Evolutionary conservation across 2,888 invertebrate genomes (phyloP), one percentile per base, ranked within the genome.

Genomic region (Rhorus exstirpatorius): DNA sequence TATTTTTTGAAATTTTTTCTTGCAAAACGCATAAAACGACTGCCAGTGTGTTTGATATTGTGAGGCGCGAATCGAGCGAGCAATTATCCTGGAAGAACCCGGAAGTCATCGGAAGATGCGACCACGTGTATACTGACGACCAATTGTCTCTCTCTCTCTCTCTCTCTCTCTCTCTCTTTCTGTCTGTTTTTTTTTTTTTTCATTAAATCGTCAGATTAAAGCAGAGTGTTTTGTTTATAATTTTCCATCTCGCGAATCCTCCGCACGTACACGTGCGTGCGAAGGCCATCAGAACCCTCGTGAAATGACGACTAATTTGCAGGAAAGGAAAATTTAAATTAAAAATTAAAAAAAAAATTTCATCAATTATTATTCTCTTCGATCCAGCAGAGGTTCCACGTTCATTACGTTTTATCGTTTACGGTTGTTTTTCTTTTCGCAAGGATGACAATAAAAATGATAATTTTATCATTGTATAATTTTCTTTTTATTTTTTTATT

Each of bases 41-140:
- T 31, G 31, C 3, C 1, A 19, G 31, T 17, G 41, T n/a, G 63
- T 44, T 21, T 21, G 12, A n/a, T n/a, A 19, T 63, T 41, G 63
- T 8, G 31, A 14, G n/a, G 74, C 63, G 65, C 35, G 81, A 70
- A 35, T 58, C 17, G 38, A 53, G 14, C 81, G 71, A 67, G 77
- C 49, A 72, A 79, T 79, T 74, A 65, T 58, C 49, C 55, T 35
- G n/a, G 53, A 31, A 71, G 77, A 77, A 81, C 67, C 77, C 67
- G 81, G 81, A 81, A 81, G 72, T 72, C 49, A 55, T 55, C 76
- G 79, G 60, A 58, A 71, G 44, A 35, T 51, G 67, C 68, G 35
- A 72, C 58, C 49, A 35, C 63, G 46, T 19, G 63, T 46, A 46
- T 10, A n/a, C n/a, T n/a, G n/a, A n/a, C 17, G 31, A 8, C 17